A percentile compares a stretch with the other conserved stretches of the same genome.
phyloP scores from a whole-genome alignment of 2,888 invertebrate species.

The Dolomedes plantarius region DNA sequence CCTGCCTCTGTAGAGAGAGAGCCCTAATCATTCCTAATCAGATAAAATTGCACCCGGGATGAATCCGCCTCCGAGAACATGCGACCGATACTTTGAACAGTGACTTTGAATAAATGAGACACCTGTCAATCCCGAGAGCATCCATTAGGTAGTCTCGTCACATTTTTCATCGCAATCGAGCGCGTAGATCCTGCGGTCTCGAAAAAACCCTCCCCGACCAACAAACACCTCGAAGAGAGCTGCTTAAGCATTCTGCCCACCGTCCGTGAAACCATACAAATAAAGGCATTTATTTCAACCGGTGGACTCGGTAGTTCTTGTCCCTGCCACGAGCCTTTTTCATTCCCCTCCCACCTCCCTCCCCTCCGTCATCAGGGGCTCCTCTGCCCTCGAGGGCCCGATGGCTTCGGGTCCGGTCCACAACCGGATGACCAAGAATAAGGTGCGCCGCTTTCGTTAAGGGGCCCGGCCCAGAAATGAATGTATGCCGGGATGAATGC shows the following conservation, averaged over 20 bases:
- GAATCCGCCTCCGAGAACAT: not conserved
- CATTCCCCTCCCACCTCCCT: not conserved
- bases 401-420: conserved; percentile 38
- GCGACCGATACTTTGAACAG: not conserved
- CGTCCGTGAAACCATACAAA: conserved; percentile 37
- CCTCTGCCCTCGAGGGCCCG: conserved; percentile 27
- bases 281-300: conserved; percentile 62
- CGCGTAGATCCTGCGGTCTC: no score
- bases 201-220: not conserved
- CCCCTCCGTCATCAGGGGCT: conserved; percentile 18
- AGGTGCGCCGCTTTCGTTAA: conserved; percentile 36
- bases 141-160: not conserved
- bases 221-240: conserved; percentile 37
- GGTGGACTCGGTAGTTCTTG: conserved; percentile 61
- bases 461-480: conserved; percentile 49
- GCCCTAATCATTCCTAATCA: no score
- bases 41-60: no score
- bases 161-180: conserved; percentile 2
- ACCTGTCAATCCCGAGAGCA: not conserved
- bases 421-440: conserved; percentile 38
- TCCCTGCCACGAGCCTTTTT: conserved; percentile 39
- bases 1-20: no score
- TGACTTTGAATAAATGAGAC: not conserved
- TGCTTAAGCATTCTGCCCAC: conserved; percentile 12
- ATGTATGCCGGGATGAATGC: conserved; percentile 29